A percentile compares a stretch with the other conserved stretches of the same genome.
These are phyloP conservation scores for Cepaea hortensis DNA, from an alignment of 2,888 invertebrate genomes.

Conservation along the genomic window DNA sequence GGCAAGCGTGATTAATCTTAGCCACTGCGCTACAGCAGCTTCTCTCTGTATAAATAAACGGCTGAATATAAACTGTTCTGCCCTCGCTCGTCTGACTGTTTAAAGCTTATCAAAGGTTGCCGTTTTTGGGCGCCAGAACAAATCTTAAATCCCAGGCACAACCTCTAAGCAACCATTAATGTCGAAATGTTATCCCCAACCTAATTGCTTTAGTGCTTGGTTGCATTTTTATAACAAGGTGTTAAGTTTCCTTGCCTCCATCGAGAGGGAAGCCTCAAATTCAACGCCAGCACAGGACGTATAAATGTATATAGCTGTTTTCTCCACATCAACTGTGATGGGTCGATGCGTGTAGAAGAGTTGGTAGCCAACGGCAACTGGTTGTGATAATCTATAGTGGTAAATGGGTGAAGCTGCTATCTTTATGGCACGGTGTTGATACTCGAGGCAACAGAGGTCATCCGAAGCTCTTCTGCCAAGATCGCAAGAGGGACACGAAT, in stretches of 20 bases:
- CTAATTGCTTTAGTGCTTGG: slow-evolving; percentile 48
- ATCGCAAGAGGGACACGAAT: not conserved
- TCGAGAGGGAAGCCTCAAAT: not conserved
- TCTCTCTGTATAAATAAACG: no score
- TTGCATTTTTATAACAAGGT: slow-evolving; percentile 43
- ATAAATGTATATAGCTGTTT: not conserved
- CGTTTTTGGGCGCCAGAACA: slow-evolving; percentile 36
- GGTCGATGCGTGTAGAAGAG: not conserved
- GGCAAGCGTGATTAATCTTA: no score
- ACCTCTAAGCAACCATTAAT: slow-evolving; percentile 29
- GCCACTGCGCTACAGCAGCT: no score
- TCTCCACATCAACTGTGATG: not conserved
- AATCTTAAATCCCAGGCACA: slow-evolving; percentile 25
- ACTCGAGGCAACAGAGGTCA: slow-evolving; percentile 18
- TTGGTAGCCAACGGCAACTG: not conserved
- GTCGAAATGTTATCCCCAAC: slow-evolving; percentile 44
- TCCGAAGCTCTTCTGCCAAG: not conserved
- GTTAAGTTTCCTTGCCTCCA: slow-evolving; percentile 47
- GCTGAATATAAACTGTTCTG: no score
- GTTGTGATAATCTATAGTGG: not conserved
- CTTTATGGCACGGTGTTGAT: slow-evolving; percentile 25
- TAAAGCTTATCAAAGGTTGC: not conserved
- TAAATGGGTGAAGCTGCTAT: slow-evolving; percentile 3
- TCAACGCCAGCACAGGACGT: not conserved
- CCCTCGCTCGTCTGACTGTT: not conserved